phyloP scores from a whole-genome alignment of 2,113 vertebrate species.

The Jacana jacana region DNA sequence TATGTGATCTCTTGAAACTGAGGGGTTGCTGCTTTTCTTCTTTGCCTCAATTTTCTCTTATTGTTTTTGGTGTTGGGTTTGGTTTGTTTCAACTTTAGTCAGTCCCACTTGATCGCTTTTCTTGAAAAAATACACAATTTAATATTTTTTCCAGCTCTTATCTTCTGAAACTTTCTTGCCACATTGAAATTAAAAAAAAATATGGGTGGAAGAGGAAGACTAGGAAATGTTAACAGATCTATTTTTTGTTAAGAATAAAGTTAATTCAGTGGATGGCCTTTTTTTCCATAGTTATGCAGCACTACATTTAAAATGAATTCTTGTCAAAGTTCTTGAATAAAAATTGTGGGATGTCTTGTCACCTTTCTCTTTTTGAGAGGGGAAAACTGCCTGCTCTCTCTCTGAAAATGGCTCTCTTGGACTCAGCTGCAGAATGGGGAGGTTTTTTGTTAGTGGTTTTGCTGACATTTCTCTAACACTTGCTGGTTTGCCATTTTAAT shows the following conservation, averaged over 20 bases:
- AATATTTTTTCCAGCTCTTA: neutral
- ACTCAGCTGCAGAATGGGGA: neutral
- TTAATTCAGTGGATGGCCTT: neutral
- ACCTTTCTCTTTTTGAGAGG: neutral
- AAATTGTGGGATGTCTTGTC: neutral
- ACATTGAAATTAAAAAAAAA: neutral
- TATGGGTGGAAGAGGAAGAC: neutral
- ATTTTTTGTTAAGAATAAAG: neutral
- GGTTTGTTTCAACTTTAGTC: neutral
- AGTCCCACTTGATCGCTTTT: neutral
- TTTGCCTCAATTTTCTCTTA: neutral
- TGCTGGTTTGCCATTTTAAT: conserved; percentile 20
- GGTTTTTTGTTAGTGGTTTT: neutral
- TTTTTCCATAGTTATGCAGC: neutral
- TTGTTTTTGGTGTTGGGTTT: neutral
- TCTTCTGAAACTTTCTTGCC: neutral
- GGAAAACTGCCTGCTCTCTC: neutral
- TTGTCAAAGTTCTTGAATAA: neutral
- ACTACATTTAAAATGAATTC: neutral
- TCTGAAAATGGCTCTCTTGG: neutral
- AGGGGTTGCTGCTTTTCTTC: neutral
- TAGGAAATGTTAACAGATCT: neutral
- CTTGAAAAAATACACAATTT: neutral
- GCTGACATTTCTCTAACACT: neutral
- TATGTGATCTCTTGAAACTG: neutral